Percentiles rank a stretch among this genome's conserved stretches.
Conservation (phyloP, 2,113 vertebrate genomes). For the Eira barbara region DNA sequence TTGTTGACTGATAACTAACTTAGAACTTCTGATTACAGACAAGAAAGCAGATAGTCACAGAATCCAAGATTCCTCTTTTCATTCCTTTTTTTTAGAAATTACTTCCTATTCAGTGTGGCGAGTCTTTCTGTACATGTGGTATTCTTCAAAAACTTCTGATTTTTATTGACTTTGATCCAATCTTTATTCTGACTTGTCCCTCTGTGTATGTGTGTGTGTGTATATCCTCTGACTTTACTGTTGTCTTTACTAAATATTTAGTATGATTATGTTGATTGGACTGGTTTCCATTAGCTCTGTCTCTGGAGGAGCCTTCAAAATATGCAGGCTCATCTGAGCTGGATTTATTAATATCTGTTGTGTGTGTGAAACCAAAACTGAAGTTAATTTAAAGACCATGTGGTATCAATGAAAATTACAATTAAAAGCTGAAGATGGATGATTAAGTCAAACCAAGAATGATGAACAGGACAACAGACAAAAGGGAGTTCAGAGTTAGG, state of each 20-base stretch:
- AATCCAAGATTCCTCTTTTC: not conserved
- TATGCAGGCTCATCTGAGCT: not conserved
- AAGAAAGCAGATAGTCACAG: not conserved
- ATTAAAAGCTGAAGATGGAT: not conserved
- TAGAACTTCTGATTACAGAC: not conserved
- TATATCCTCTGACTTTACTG: not conserved
- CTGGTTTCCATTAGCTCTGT: not conserved
- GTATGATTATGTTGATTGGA: not conserved
- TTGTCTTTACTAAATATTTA: not conserved
- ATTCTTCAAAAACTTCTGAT: not conserved
- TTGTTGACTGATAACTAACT: not conserved
- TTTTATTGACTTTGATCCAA: not conserved
- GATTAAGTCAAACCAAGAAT: constrained; percentile 18
- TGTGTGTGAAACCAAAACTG: not conserved
- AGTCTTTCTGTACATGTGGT: not conserved
- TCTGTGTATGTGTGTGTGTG: not conserved
- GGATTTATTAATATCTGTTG: not conserved
- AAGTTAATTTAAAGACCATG: constrained; percentile 26
- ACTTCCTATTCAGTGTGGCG: not conserved
- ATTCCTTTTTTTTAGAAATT: not conserved
- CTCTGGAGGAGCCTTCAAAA: not conserved
- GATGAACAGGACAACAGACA: not conserved
- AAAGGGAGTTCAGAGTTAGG: not conserved
- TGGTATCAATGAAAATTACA: not conserved
- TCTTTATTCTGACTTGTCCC: not conserved